Base-by-base conservation (phyloP, 2,888 invertebrate genomes). In the Apoderus coryli region DNA sequence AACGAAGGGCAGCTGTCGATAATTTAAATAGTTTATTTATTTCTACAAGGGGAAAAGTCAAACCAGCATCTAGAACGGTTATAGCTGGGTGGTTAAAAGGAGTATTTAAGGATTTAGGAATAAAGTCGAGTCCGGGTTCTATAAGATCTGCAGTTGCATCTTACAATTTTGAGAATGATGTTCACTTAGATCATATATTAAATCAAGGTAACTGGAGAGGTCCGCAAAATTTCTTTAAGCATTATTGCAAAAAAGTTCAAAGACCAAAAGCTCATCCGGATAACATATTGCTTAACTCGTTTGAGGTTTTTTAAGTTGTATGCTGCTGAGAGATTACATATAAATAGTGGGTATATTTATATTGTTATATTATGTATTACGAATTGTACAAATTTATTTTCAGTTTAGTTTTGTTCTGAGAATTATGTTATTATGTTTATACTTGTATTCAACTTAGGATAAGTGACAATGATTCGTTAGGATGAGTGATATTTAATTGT, bases 61-160 rank as follows among this genome's bases (percentile, higher is more conserved):
- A 4, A 5, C 16, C 27, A 3, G 36, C 36, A 3, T 33, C 35
- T 4, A 28, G 35, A 35, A 14, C 26, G 7, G 16, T 35, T 5
- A 35, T 35, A 16, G 35, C 32, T 3, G 35, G 32, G 16, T 35
- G 35, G 35, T 16, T 35, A 11, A 35, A 23, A 24, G 24, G 32
- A 5, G 35, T 22, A 4, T 33, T 33, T 14, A 12, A 14, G 14
- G 32, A 27, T 4, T 15, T 14, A 5, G 32, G 23, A 6, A 34
- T 36, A 5, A 5, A 5, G 7, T 31, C 6, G 5, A 22, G 31
- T 9, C 34, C 36, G 3, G 36, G 36, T n/a, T 34, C 34, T 12
- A 36, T 36, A 10, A 26, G 36, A 10, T 31, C 34, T 7, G 37
- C 32, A 7, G 32, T 37, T n/a, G 38, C 38, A 10, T 33, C 36